Evolutionary conservation across 2,888 invertebrate species (phyloP), one percentile per base, ranked within the genome.

Genomic region (Hecatera dysodea): DNA sequence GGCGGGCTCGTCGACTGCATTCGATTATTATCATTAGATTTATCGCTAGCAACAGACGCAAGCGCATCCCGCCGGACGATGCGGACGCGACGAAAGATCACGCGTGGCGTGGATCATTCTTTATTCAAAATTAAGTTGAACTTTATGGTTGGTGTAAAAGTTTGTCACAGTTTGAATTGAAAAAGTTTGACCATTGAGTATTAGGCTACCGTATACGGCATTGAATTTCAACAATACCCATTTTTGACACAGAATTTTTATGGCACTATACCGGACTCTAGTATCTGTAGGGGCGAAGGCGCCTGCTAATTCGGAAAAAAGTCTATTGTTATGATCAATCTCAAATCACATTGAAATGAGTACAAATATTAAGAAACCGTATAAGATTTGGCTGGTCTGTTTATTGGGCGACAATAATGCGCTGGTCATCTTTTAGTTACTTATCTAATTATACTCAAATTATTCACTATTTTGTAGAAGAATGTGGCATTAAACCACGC

Each of bases 21-120:
- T 91, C 91, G 93, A 93, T 93, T 92, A 93, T 91, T 90, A 92
- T 92, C 90, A 87, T 88, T 89, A 92, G 93, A 94, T 94, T 94
- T 94, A 94, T 94, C 83, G 92, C 87, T 84, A 80, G 86, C 81
- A 80, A 81, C 81, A 68, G 79, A 79, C 72, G 75, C 72, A 74
- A 59, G 76, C 72, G 70, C 75, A 76, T 72, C 72, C 76, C 70
- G 69, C 67, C 71, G 65, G 22, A 66, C 44, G 80, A 79, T 61
- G 74, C 74, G 29, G 46, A 75, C 59, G 79, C 74, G 78, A 78
- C 78, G 81, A 64, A 72, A 68, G 62, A 67, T 82, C 68, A 82
- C 75, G 70, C 69, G 48, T 68, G 46, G 61, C 69, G 44, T 72
- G 50, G 61, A 66, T 68, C 62, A 65, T 67, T 64, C 63, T 71